Evolutionary conservation across 2,888 invertebrate genomes (phyloP), one percentile per base, ranked within the genome.

Genomic region (Diarsia dahlii): DNA sequence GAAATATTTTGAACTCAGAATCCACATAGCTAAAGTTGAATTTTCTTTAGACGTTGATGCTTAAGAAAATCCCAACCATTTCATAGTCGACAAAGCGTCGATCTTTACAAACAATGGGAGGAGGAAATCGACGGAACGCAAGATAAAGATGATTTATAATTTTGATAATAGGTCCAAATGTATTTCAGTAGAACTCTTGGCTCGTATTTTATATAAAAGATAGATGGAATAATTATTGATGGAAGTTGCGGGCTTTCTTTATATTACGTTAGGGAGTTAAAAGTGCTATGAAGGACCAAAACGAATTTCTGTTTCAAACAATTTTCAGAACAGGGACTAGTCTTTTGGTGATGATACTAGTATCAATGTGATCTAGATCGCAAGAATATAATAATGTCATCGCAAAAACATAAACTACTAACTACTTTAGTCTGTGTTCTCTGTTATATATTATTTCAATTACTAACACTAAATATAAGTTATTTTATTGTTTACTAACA

Each of bases 111-210:
- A 87, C 84, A 87, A 87, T 77, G 66, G 73, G 58, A 63, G 54
- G 65, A 84, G 71, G 82, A 78, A 87, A 86, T 92, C 89, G 90
- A 89, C 90, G 88, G 91, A 92, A 89, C 84, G 85, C 85, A 81
- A 92, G 92, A 93, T 92, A 93, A 91, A 92, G 90, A 91, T 92
- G 92, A 91, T 89, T 90, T 90, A 91, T 90, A 90, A 90, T 92
- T 92, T 90, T 89, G 85, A 86, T 91, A 90, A 92, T 90, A 87
- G 87, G 79, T 73, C 77, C 82, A 74, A 88, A 89, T 89, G 88
- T 89, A 85, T 89, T 88, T 84, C 74, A 62, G 75, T 46, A 71
- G 76, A 83, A 85, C 71, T 87, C 80, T 85, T 80, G 73, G 72
- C n/a, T 80, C 64, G 66, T 80, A 80, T 82, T 87, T 74, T 82